Evolutionary conservation across 2,113 vertebrate species (phyloP).

Genomic region (Orientallactaga bullata): DNA sequence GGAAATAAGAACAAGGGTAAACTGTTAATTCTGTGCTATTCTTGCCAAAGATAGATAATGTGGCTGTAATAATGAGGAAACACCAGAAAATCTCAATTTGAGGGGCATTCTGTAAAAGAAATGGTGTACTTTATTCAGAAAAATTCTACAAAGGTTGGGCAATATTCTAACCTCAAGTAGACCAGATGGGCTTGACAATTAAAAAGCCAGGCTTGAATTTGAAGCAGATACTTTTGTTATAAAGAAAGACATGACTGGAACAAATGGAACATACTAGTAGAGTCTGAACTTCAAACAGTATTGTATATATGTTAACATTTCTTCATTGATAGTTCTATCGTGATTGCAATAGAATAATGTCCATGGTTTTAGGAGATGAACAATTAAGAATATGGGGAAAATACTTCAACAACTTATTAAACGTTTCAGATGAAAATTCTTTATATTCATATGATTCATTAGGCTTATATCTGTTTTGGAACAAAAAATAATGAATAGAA

Average conservation of each 20-base stretch:
- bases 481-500: constrained; percentile 13
- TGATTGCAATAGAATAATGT: not conserved
- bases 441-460: constrained; percentile 15
- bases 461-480: constrained; percentile 18
- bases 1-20: not conserved
- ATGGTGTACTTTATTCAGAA: not conserved
- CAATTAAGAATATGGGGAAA: not conserved
- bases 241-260: not conserved
- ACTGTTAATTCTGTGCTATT: constrained; percentile 26
- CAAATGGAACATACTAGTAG: not conserved
- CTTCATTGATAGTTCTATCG: not conserved
- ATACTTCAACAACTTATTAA: not conserved
- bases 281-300: not conserved
- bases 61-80: constrained; percentile 12
- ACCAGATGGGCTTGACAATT: not conserved
- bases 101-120: constrained; percentile 44
- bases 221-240: constrained; percentile 44
- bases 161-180: not conserved
- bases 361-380: constrained; percentile 32
- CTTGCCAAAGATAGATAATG: constrained; percentile 7
- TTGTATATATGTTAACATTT: not conserved
- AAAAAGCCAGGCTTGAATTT: constrained; percentile 28
- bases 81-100: not conserved
- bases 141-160: not conserved
- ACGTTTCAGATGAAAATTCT: constrained; percentile 23